Evolutionary conservation across 2,113 vertebrate genomes (phyloP).

Genomic region (human (Homo sapiens)): GRCh38 chr1:152870001-152870500

Average conservation of each 20-base stretch:
- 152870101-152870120: neutral
- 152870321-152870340: neutral
- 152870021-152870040: neutral
- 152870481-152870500: neutral
- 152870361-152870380: neutral
- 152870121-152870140: neutral
- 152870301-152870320: neutral
- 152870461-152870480: neutral
- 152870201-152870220: neutral
- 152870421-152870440: neutral
- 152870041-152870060: fast-evolving
- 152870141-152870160: neutral
- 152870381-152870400: neutral
- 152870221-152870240: neutral
- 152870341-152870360: neutral
- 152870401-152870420: neutral
- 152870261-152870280: neutral
- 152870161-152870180: neutral
- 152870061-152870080: neutral
- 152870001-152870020: constrained; percentile 44
- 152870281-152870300: neutral
- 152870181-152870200: neutral
- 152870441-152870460: neutral
- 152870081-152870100: neutral
- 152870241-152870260: neutral